Conservation (phyloP, 1,140 invertebrate species). For the Zophobas atratus region DNA sequence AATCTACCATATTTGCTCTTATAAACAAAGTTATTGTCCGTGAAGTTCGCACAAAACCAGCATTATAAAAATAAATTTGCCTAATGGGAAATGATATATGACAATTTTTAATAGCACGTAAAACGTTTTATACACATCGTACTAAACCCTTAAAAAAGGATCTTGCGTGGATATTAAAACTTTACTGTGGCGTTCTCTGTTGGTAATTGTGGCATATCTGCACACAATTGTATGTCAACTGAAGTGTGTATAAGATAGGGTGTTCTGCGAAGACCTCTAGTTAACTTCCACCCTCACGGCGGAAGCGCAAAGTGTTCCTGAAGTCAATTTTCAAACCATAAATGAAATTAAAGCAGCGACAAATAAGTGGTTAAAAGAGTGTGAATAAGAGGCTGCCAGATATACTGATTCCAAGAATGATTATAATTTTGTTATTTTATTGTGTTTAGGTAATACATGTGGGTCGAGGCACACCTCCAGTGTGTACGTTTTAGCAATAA, state of each 20-base stretch:
- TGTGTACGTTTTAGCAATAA: too few species aligned
- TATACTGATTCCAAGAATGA: slow-evolving; percentile 3
- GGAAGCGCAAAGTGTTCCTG: slow-evolving; percentile 9
- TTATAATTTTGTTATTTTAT: slow-evolving; percentile 6
- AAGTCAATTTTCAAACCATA: slow-evolving; percentile 39
- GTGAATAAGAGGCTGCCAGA: neutral
- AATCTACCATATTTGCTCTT: too few species aligned
- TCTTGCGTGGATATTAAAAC: neutral
- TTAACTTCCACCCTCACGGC: neutral
- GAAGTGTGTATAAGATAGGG: slow-evolving; percentile 21
- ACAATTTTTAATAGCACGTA: too few species aligned
- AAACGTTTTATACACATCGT: too few species aligned
- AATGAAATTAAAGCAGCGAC: slow-evolving; percentile 45
- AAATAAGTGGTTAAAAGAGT: slow-evolving; percentile 25
- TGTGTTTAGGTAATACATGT: neutral
- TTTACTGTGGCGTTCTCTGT: slow-evolving; percentile 18
- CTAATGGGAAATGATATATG: too few species aligned
- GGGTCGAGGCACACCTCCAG: too few species aligned
- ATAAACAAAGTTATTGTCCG: too few species aligned
- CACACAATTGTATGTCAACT: slow-evolving; percentile 18
- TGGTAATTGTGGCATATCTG: slow-evolving; percentile 20
- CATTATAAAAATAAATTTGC: too few species aligned
- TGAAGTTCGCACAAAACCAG: too few species aligned
- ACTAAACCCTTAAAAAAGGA: neutral
- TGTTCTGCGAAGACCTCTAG: slow-evolving; percentile 2